Evolutionary conservation across 1,140 invertebrate species (phyloP).

Genomic region (Andrena cerasifolii): DNA sequence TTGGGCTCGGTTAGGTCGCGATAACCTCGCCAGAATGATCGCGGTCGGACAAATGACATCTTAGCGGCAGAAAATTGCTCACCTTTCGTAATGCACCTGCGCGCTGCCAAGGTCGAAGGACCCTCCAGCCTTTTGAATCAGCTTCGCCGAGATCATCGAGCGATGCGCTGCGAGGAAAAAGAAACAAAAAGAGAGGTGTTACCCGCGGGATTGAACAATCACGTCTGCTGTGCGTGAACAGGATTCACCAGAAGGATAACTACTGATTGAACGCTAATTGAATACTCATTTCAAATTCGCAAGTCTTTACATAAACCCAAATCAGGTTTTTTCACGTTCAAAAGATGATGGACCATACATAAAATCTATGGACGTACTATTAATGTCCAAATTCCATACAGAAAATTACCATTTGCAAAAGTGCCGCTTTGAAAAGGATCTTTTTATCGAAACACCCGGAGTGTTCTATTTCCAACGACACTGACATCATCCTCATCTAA

Average conservation of each 20-base stretch:
- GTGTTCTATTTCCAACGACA: conserved; percentile 22
- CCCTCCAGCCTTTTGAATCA: conserved; percentile 84
- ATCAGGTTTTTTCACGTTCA: no score
- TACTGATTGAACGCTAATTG: background rate
- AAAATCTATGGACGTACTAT: background rate
- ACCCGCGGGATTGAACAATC: conserved; percentile 1
- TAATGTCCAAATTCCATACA: background rate
- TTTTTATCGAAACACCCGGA: conserved; percentile 13
- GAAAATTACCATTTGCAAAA: background rate
- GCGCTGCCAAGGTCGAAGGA: conserved; percentile 88
- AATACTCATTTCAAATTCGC: background rate
- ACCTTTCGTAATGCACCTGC: conserved; percentile 93
- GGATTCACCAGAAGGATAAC: background rate
- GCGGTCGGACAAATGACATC: conserved; percentile 44
- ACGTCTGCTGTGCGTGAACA: background rate
- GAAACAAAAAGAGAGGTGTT: conserved; percentile 18
- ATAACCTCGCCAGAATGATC: no score
- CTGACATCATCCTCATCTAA: conserved; percentile 23
- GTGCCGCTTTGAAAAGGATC: no score
- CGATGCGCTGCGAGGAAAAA: conserved; percentile 80
- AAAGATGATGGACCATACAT: no score
- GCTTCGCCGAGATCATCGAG: conserved; percentile 83
- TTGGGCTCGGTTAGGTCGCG: no score
- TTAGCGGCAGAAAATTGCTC: conserved; percentile 61
- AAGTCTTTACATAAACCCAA: no score